Evolutionary conservation across 2,888 invertebrate species (phyloP), one percentile per base, ranked within the genome.

Genomic region (Syrphus vitripennis): DNA sequence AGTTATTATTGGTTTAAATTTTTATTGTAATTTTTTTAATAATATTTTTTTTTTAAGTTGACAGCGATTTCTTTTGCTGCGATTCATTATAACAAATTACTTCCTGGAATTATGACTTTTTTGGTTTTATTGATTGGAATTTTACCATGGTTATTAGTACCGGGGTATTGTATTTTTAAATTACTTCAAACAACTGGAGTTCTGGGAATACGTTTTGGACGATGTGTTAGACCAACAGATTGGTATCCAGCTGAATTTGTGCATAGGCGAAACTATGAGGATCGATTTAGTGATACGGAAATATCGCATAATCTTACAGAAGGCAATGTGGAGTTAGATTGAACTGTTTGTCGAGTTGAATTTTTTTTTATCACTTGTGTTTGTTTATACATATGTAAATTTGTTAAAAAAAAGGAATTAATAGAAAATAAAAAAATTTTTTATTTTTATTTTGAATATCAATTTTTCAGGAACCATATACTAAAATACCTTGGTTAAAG

Each of bases 191-290:
- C 89, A 26, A 88, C 89, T 14, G 92, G 92, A 3, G 61, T 77
- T 3, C 77, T 90, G n/a, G 77, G 80, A 4, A 74, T 71, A 55
- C 91, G 92, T 0, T 88, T 92, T 19, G 88, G 72, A 9, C 89
- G 90, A 21, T 88, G 89, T 5, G 88, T 90, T 42, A 88, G 90
- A 3, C 91, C 92, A 6, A 90, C 89, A 7, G 92, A 92, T 81
- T 92, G 92, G 92, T 92, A 91, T 89, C 92, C 92, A 0, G 57
- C 82, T 1, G 90, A 91, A 59, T 80, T 89, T 71, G 88, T 88
- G 21, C 88, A 91, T 61, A 90, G 90, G 4, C 91, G 90, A 69
- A 80, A 88, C 7, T 92, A 92, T 78, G 90, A 91, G 55, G 90
- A 91, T 19, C 70, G 88, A 3, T 84, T 92, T 83, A 90, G 90